phyloP scores from a whole-genome alignment of 1,140 invertebrate species.

The Neodiprion lecontei region DNA sequence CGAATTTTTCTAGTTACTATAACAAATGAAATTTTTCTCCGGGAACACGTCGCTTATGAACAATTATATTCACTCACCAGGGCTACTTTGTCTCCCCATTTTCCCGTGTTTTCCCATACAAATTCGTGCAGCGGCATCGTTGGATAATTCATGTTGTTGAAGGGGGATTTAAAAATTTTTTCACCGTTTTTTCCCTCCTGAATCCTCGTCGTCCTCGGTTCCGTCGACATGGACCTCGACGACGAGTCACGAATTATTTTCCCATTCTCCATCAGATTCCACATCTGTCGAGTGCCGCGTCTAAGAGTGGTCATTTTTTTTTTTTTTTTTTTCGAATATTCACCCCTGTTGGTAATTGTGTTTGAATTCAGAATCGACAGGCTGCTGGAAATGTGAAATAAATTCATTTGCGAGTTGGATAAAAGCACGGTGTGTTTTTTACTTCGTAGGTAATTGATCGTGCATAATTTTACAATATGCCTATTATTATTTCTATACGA shows the following conservation, averaged over 20 bases:
- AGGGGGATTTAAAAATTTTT: slow-evolving; percentile 53
- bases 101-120: slow-evolving; percentile 68
- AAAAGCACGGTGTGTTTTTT: too few species aligned
- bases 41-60: too few species aligned
- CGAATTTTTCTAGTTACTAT: too few species aligned
- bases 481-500: too few species aligned
- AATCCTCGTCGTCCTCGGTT: slow-evolving; percentile 22
- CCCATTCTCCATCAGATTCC: slow-evolving; percentile 20
- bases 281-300: slow-evolving; percentile 26
- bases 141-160: slow-evolving; percentile 58
- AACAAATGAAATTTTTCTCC: too few species aligned
- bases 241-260: background rate
- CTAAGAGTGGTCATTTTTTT: slow-evolving; percentile 27
- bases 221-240: slow-evolving; percentile 32
- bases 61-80: slow-evolving; percentile 60
- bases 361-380: too few species aligned
- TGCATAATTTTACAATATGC: too few species aligned
- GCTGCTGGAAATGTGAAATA: too few species aligned
- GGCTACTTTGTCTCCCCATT: slow-evolving; percentile 66
- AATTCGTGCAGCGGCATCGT: slow-evolving; percentile 68
- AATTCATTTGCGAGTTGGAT: too few species aligned
- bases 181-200: slow-evolving; percentile 44
- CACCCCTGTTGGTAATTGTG: background rate
- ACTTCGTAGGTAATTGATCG: too few species aligned
- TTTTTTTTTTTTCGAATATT: background rate